phyloP scores from a whole-genome alignment of 2,888 invertebrate species.

The Laothoe populi region DNA sequence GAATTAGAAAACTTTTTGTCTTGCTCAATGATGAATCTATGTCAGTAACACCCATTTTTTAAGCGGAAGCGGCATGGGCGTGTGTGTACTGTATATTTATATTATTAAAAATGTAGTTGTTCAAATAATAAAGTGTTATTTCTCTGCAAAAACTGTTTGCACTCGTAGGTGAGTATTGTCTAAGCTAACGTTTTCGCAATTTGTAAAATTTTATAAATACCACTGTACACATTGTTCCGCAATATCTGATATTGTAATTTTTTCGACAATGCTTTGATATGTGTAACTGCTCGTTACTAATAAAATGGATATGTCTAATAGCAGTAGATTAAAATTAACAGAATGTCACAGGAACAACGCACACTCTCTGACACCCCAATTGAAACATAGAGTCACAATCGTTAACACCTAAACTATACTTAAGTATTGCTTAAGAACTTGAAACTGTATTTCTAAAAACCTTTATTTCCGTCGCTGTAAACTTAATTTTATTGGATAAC shows the following conservation, averaged over 20 bases:
- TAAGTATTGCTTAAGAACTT: too few relatives aligned
- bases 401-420: too few relatives aligned
- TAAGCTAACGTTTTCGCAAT: not conserved
- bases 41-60: not conserved
- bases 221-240: not conserved
- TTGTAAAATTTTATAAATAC: slow-evolving; percentile 4
- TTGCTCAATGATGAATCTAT: slow-evolving; percentile 11
- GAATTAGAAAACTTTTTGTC: too few relatives aligned
- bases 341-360: too few relatives aligned
- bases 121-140: slow-evolving; percentile 2
- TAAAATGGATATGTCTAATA: not conserved
- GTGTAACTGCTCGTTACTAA: not conserved
- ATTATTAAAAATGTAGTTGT: not conserved
- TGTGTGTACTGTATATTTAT: not conserved
- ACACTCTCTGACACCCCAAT: too few relatives aligned
- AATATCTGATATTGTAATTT: slow-evolving; percentile 5
- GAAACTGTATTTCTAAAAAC: too few relatives aligned
- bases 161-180: slow-evolving; percentile 12
- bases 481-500: too few relatives aligned
- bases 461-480: too few relatives aligned
- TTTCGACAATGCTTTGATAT: not conserved
- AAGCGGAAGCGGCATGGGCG: not conserved
- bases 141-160: slow-evolving; percentile 21
- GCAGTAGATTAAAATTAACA: too few relatives aligned
- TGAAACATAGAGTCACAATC: too few relatives aligned